These are phyloP conservation scores for Arge pagana DNA, from an alignment of 2,888 invertebrate genomes.

Conservation along the genomic window DNA sequence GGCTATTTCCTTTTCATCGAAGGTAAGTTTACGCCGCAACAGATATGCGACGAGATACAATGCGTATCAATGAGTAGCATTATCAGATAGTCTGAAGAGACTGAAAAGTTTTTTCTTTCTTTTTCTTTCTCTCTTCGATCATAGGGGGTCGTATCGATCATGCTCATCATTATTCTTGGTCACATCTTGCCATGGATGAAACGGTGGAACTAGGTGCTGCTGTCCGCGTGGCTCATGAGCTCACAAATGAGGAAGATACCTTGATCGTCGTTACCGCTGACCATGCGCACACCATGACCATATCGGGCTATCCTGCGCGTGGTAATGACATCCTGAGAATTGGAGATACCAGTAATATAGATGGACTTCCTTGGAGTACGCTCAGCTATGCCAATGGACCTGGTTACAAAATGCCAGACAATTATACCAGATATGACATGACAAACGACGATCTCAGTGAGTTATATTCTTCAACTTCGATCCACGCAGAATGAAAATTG, in stretches of 20 bases:
- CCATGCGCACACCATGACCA: conserved; percentile 78
- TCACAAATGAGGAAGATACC: conserved; percentile 71
- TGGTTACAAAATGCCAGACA: conserved; percentile 60
- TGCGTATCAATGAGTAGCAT: too few species aligned
- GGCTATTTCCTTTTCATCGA: conserved; percentile 78
- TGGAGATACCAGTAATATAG: conserved; percentile 58
- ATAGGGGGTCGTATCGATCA: conserved; percentile 74
- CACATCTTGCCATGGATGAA: conserved; percentile 75
- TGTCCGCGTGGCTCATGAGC: conserved; percentile 63
- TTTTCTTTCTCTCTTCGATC: too few species aligned
- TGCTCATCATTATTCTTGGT: conserved; percentile 73
- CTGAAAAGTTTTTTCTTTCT: too few species aligned
- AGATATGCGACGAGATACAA: background rate
- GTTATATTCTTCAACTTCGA: too few species aligned
- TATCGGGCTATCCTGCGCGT: conserved; percentile 75
- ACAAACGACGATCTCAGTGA: conserved; percentile 48
- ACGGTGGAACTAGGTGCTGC: conserved; percentile 77
- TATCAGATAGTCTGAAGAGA: too few species aligned
- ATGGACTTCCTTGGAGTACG: conserved; percentile 67
- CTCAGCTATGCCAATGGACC: conserved; percentile 79
- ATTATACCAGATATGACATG: conserved; percentile 45
- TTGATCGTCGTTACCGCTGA: conserved; percentile 80
- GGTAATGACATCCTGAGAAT: conserved; percentile 64
- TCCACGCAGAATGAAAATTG: too few species aligned
- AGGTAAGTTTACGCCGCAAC: conserved; percentile 56